Base-by-base conservation (phyloP, 2,113 vertebrate genomes). In the Mus pahari region DNA sequence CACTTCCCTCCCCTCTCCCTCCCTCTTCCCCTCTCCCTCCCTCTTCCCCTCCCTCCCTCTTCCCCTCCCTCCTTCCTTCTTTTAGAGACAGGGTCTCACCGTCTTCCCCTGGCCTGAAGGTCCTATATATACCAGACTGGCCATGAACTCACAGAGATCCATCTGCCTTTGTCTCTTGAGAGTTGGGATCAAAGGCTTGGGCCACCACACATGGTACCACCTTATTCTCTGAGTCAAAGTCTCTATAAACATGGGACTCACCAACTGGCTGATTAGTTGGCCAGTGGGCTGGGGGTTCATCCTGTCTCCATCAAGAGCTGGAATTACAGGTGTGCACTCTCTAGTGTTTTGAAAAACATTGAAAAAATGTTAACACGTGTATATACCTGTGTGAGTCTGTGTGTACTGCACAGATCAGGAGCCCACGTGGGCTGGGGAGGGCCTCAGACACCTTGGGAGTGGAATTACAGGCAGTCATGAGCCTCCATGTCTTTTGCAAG, bases 21-120 rank as follows among this genome's bases (percentile, higher is more conserved):
- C 4, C 24, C 17, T 11, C 24, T 7, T 6, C 26, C 4, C 24
- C 17, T 11, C 24, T 7, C 5, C 73, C 20, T 3, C 55, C 1
- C 2, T 28, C 39, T 9, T 9, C 11, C n/a, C 13, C 11, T 20
- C 20, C 60, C 5, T 39, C 19, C 36, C 26, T 26, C 3, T 0
- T 14, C 28, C 10, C 24, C 17, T 36, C 24, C 73, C 20, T 3
- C 55, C 1, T 2, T 28, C 39, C 4, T 3, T 28, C 16, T 83
- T 42, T 83, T 31, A 16, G 60, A 84, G 60, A 64, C 16, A 64
- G 39, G 26, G 60, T 66, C 26, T 64, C 16, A 11, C 39, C 42
- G 33, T 84, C 19, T 62, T 17, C 14, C 13, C 7, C 28, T 66
- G 60, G 26, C 7, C 81, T 42, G n/a, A 42, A 42, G 22, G 24